phyloP scores from a whole-genome alignment of 1,140 invertebrate genomes.

The Andricus grossulariae region DNA sequence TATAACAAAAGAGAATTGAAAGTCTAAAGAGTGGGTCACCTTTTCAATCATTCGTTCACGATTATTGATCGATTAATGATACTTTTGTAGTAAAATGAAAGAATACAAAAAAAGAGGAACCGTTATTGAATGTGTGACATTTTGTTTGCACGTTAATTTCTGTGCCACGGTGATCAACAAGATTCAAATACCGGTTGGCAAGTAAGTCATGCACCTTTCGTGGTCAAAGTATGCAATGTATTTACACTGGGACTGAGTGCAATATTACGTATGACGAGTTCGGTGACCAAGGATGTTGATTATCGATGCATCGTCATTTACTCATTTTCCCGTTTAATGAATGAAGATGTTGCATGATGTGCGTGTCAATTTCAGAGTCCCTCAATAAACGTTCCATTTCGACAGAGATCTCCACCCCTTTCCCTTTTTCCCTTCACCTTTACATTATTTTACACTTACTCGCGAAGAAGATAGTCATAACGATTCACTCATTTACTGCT shows the following conservation, averaged over 20 bases:
- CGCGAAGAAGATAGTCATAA: not conserved
- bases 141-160: conserved; percentile 33
- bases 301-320: no score
- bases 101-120: conserved; percentile 22
- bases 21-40: not conserved
- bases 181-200: conserved; percentile 48
- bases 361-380: no score
- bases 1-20: no score
- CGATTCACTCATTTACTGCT: not conserved
- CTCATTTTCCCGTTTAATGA: no score
- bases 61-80: not conserved
- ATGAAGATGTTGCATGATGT: no score
- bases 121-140: conserved; percentile 36
- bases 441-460: not conserved
- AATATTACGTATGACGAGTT: no score
- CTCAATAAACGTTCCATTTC: no score
- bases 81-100: not conserved
- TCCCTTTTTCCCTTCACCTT: no score
- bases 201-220: conserved; percentile 42
- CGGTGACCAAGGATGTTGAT: no score
- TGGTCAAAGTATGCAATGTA: not conserved
- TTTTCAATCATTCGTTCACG: not conserved
- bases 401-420: no score
- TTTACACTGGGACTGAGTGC: no score
- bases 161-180: conserved; percentile 41